These are phyloP conservation scores for Echinometra lucunter DNA, from an alignment of 53 echinoderm and acorn worm species.

Conservation along the genomic window DNA sequence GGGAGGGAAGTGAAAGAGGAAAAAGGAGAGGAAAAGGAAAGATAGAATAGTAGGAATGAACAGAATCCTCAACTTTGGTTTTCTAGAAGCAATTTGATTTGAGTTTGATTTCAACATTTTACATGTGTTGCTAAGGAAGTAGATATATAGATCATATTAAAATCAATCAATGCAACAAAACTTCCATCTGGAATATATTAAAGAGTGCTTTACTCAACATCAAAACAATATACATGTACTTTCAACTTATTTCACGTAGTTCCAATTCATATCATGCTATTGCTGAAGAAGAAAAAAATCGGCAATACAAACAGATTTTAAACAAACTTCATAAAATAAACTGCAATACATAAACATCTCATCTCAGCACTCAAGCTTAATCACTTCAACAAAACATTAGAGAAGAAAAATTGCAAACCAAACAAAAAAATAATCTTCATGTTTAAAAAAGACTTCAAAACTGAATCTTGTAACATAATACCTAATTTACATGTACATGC, in stretches of 20 bases:
- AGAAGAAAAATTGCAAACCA: neutral
- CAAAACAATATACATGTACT: conserved; percentile 12
- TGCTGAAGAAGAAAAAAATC: neutral
- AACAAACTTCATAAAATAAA: neutral
- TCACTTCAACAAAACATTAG: neutral
- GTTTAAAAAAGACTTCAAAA: neutral
- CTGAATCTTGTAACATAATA: neutral
- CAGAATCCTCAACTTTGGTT: too few species aligned
- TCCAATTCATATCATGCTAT: conserved; percentile 9
- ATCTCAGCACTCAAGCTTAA: neutral
- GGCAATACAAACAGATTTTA: neutral
- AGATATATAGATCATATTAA: neutral
- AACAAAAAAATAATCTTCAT: neutral
- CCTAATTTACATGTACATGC: neutral
- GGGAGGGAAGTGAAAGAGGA: too few species aligned
- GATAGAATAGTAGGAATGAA: too few species aligned
- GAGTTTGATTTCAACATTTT: too few species aligned
- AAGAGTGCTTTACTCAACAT: conserved; percentile 53
- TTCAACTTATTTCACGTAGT: neutral
- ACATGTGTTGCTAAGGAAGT: neutral
- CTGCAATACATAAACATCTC: neutral
- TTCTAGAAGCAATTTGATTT: too few species aligned
- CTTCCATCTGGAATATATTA: conserved; percentile 24
- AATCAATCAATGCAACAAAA: neutral
- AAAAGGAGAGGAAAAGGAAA: too few species aligned